A percentile compares a stretch with the other conserved stretches of the same genome.
Conservation (phyloP, 1,140 invertebrate species). For the Dendroctonus valens region DNA sequence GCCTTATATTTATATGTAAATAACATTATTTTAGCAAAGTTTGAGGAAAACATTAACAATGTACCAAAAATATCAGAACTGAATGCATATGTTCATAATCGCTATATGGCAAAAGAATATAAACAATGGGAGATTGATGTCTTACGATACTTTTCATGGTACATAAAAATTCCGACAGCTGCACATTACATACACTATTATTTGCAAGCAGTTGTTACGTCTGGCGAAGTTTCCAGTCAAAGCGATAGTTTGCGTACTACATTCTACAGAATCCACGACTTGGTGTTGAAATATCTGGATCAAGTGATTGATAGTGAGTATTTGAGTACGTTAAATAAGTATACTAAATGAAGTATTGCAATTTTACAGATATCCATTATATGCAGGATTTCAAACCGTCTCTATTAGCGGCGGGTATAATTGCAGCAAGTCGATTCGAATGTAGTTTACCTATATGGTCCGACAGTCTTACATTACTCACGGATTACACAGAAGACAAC, state of each 20-base stretch:
- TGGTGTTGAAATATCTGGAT: slow-evolving; percentile 41
- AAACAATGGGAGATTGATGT: slow-evolving; percentile 52
- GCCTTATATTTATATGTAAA: no score
- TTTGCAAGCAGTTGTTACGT: slow-evolving; percentile 38
- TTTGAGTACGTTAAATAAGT: neutral
- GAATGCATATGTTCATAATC: slow-evolving; percentile 44
- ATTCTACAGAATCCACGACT: slow-evolving; percentile 34
- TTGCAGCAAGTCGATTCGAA: slow-evolving; percentile 40
- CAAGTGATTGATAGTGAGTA: slow-evolving; percentile 43
- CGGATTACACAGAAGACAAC: slow-evolving; percentile 38
- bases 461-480: slow-evolving; percentile 39
- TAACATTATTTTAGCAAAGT: slow-evolving; percentile 51
- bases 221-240: slow-evolving; percentile 35
- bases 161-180: slow-evolving; percentile 53
- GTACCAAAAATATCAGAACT: slow-evolving; percentile 52
- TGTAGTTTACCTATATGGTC: slow-evolving; percentile 41
- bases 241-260: slow-evolving; percentile 20
- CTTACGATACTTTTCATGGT: slow-evolving; percentile 54
- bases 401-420: slow-evolving; percentile 43
- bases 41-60: slow-evolving; percentile 52
- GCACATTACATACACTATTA: slow-evolving; percentile 58
- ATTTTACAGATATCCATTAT: slow-evolving; percentile 44
- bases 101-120: slow-evolving; percentile 51
- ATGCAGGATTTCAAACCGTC: slow-evolving; percentile 47
- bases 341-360: neutral